Percentiles rank a stretch among this genome's conserved stretches.
These are phyloP conservation scores for Trochalopteron elliotii DNA, from an alignment of 2,113 vertebrate genomes.

Conservation along the genomic window DNA sequence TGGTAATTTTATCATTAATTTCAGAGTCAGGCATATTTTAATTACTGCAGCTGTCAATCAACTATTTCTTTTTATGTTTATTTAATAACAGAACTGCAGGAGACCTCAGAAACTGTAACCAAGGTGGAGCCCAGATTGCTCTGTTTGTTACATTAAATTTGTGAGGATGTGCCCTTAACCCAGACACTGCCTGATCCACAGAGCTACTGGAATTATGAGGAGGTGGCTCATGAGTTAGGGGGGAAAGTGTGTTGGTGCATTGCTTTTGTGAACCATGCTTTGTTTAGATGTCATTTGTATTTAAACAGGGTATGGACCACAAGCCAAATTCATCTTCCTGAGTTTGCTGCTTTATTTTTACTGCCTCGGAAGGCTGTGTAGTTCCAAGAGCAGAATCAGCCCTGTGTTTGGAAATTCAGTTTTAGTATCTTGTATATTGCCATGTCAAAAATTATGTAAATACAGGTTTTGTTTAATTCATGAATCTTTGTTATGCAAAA, in stretches of 20 bases:
- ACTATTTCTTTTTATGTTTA: conserved; percentile 34
- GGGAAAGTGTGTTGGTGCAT: not conserved
- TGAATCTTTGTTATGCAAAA: not conserved
- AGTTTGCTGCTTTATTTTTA: not conserved
- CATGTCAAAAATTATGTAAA: not conserved
- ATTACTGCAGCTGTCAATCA: conserved; percentile 2
- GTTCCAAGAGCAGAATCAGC: not conserved
- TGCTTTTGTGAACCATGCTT: not conserved
- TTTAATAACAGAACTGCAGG: conserved; percentile 42
- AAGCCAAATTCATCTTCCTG: not conserved
- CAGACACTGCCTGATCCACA: not conserved
- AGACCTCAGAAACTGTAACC: not conserved
- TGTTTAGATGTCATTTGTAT: not conserved
- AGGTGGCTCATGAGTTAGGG: not conserved
- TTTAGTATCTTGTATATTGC: not conserved
- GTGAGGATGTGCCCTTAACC: not conserved
- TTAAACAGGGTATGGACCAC: not conserved
- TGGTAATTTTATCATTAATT: not conserved
- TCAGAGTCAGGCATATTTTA: not conserved
- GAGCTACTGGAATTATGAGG: not conserved
- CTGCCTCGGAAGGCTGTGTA: not conserved
- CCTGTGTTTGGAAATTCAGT: not conserved
- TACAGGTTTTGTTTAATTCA: not conserved
- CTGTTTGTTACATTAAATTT: not conserved
- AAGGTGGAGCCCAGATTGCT: not conserved